Evolutionary conservation across 2,888 invertebrate genomes (phyloP).

Genomic region (Drosophila affinis): DNA sequence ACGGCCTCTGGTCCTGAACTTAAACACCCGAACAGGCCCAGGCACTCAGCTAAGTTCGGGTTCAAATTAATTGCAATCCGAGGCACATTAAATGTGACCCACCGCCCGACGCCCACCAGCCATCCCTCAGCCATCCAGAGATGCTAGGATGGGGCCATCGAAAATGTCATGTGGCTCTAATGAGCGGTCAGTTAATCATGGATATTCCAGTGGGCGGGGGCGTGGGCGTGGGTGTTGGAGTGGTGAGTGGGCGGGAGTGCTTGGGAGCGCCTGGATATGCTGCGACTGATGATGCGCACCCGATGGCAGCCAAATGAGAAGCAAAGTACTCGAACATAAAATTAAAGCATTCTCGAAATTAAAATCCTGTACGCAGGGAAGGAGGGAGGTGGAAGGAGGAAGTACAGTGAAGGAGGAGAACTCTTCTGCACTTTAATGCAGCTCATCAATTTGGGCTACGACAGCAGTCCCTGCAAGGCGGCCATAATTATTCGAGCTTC

Average conservation of each 20-base stretch:
- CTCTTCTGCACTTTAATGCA: conserved; percentile 74
- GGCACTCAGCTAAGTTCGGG: conserved; percentile 46
- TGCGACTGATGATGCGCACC: conserved; percentile 21
- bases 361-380: conserved; percentile 28
- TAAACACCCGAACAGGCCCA: conserved; percentile 44
- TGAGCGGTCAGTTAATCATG: conserved; percentile 79
- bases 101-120: not conserved
- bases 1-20: conserved; percentile 50
- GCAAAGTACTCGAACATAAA: conserved; percentile 34
- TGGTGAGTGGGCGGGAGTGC: conserved; percentile 15
- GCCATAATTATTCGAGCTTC: conserved; percentile 22
- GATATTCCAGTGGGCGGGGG: conserved; percentile 51
- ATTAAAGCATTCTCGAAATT: conserved; percentile 42
- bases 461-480: conserved; percentile 44
- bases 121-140: too few species aligned
- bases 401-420: not conserved
- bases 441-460: conserved; percentile 69
- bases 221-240: not conserved
- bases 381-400: too few species aligned
- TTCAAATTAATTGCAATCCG: conserved; percentile 78
- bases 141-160: not conserved
- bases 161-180: conserved; percentile 63
- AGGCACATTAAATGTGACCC: conserved; percentile 75
- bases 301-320: conserved; percentile 32
- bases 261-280: conserved; percentile 19